Conservation (phyloP, 1,140 invertebrate genomes). For the Tetragonula clypearis region DNA sequence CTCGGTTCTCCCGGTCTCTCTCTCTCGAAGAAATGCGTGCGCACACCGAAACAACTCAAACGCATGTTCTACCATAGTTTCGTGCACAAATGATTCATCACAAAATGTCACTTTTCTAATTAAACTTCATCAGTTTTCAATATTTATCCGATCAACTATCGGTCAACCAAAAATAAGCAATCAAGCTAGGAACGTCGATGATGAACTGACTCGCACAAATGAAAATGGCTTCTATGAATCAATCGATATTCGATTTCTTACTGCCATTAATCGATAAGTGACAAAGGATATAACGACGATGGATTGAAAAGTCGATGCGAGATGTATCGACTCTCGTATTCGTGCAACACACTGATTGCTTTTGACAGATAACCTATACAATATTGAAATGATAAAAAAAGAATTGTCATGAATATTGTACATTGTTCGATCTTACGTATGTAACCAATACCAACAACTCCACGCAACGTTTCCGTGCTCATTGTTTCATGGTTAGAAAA, state of each 20-base stretch:
- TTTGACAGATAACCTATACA: not conserved
- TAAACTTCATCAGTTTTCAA: not conserved
- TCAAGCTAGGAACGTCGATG: not conserved
- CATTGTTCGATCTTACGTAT: not conserved
- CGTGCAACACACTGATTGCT: not conserved
- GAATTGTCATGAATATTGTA: not conserved
- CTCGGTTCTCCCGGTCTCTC: constrained; percentile 36
- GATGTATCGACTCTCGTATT: not conserved
- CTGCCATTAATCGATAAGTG: not conserved
- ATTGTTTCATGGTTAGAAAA: not conserved
- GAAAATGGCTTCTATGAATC: not conserved
- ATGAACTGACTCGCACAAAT: not conserved
- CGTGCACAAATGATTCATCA: not conserved
- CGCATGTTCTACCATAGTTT: not conserved
- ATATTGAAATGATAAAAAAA: not conserved
- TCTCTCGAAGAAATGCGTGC: constrained; percentile 19
- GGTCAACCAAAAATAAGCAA: not conserved
- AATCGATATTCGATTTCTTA: not conserved
- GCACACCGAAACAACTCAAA: constrained; percentile 29
- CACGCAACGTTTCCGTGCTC: no score
- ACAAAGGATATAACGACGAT: not conserved
- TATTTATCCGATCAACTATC: not conserved
- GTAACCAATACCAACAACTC: not conserved
- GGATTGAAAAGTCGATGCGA: not conserved
- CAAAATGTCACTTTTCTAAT: not conserved